Evolutionary conservation across 2,113 vertebrate species (phyloP).

Genomic region (Puffinus mauretanicus): DNA sequence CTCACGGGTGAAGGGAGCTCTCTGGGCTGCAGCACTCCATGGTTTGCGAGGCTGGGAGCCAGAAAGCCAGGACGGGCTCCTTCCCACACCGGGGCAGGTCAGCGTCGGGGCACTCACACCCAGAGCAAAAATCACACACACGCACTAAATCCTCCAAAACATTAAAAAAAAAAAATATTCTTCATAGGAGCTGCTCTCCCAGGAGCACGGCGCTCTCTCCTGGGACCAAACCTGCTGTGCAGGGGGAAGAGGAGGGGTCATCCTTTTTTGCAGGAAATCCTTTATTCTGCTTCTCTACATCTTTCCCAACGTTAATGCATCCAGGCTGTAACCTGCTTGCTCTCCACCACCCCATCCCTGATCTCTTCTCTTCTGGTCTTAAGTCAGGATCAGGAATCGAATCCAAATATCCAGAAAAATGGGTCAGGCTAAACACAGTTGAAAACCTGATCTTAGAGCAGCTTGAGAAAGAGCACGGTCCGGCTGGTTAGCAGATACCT

Average conservation of each 20-base stretch:
- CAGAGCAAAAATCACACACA: neutral
- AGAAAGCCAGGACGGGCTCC: neutral
- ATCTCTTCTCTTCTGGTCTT: neutral
- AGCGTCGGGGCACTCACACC: neutral
- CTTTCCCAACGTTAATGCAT: no score
- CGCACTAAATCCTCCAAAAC: neutral
- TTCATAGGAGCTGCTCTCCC: no score
- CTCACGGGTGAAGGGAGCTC: neutral
- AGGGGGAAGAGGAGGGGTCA: neutral
- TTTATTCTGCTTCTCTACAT: neutral
- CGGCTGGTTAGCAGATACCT: accelerated
- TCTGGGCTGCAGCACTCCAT: neutral
- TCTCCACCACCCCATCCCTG: neutral
- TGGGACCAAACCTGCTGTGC: neutral
- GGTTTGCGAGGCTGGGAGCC: neutral
- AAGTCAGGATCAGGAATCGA: neutral
- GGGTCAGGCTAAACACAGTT: accelerated
- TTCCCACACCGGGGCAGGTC: neutral
- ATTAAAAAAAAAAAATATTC: neutral
- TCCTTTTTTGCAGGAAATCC: neutral
- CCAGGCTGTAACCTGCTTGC: neutral
- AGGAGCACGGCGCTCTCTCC: neutral
- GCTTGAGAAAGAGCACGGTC: neutral
- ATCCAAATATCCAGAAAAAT: neutral
- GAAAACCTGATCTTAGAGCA: neutral